Conservation (phyloP, 2,797 vertebrate species). For the Acanthornis magna region DNA sequence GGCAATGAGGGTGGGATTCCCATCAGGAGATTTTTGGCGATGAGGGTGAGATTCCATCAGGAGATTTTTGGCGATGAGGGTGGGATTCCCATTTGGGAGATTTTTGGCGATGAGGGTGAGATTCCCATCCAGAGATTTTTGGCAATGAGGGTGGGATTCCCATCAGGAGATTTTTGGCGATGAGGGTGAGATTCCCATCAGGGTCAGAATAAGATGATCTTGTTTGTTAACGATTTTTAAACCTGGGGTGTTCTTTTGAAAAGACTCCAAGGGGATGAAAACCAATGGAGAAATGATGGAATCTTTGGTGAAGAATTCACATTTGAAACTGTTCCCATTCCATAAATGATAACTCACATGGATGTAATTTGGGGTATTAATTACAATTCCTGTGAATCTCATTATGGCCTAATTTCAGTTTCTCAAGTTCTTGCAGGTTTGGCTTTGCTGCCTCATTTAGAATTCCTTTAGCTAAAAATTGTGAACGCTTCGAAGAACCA, state of each 20-base stretch:
- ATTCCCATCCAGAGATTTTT: too few species aligned
- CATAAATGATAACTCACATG: background rate
- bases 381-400: background rate
- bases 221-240: background rate
- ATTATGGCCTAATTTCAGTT: background rate
- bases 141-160: too few species aligned
- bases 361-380: background rate
- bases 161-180: too few species aligned
- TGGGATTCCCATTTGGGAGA: too few species aligned
- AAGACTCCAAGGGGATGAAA: background rate
- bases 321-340: background rate
- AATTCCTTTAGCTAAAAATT: background rate
- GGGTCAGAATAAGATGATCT: background rate
- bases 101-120: too few species aligned
- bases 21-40: too few species aligned
- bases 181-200: too few species aligned
- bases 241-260: background rate
- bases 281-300: background rate
- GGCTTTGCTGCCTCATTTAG: background rate
- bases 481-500: background rate
- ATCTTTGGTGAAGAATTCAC: background rate
- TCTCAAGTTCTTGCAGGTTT: background rate
- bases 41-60: too few species aligned
- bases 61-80: too few species aligned
- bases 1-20: too few species aligned